A percentile compares a stretch with the other conserved stretches of the same genome.
phyloP scores from a whole-genome alignment of 64 coral and sea anemone genomes.

The Trachythela sp. region DNA sequence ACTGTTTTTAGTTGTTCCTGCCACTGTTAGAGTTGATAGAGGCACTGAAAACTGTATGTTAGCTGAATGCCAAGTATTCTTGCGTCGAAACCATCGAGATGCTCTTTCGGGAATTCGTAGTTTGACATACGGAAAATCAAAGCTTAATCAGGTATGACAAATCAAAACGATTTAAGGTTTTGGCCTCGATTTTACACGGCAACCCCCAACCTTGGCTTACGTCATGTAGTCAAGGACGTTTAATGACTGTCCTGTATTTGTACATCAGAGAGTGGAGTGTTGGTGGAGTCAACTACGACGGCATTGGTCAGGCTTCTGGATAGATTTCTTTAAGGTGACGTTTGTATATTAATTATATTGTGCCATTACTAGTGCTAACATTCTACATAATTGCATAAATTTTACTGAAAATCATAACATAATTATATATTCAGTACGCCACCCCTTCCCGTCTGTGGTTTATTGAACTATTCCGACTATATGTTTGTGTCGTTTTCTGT shows the following conservation, averaged over 20 bases:
- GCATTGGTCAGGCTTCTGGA: neutral
- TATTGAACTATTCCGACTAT: too few relatives aligned
- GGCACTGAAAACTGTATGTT: neutral
- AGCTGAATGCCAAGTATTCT: neutral
- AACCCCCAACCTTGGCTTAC: too few relatives aligned
- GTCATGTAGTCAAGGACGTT: neutral
- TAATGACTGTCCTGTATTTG: neutral
- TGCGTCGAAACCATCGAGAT: neutral
- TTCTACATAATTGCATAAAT: constrained; percentile 37
- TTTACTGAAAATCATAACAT: neutral
- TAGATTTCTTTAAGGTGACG: too few relatives aligned
- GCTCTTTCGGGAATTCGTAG: neutral
- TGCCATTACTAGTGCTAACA: neutral
- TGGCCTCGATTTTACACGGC: too few relatives aligned
- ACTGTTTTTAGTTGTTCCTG: neutral
- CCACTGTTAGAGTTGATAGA: neutral
- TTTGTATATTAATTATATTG: too few relatives aligned
- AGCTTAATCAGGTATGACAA: constrained; percentile 4
- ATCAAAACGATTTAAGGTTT: neutral
- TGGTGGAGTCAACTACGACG: constrained; percentile 44
- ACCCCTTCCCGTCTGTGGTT: too few relatives aligned
- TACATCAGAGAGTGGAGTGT: constrained; percentile 32
- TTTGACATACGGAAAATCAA: neutral
- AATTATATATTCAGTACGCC: neutral
- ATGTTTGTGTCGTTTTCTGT: too few relatives aligned